Percentiles rank a stretch among this genome's conserved stretches.
Conservation (phyloP, 2,888 invertebrate genomes). For the Heliconius aoede region DNA sequence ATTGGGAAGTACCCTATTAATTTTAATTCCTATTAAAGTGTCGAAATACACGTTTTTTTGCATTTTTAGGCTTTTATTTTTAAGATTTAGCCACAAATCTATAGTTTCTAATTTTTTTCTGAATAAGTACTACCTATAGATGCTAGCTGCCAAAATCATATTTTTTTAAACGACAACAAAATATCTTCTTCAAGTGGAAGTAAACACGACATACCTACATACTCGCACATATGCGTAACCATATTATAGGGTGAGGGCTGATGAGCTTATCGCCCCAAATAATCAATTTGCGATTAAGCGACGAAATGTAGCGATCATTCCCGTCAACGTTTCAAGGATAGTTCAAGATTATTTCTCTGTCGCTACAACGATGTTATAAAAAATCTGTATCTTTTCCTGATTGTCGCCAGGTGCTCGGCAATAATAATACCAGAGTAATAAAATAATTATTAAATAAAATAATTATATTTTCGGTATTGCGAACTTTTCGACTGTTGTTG, state of each 20-base stretch:
- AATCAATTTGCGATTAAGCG: constrained; percentile 27
- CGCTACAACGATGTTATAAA: background rate
- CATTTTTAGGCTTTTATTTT: too few relatives aligned
- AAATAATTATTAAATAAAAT: background rate
- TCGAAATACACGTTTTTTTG: too few relatives aligned
- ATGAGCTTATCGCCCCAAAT: constrained; percentile 27
- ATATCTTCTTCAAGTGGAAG: background rate
- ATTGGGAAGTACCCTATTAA: too few relatives aligned
- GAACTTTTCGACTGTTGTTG: too few relatives aligned
- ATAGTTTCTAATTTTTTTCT: too few relatives aligned
- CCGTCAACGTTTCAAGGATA: constrained; percentile 9
- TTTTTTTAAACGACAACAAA: background rate
- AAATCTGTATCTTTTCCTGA: background rate
- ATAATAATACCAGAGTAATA: too few relatives aligned
- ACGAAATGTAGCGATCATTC: constrained; percentile 16
- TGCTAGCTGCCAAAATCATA: too few relatives aligned
- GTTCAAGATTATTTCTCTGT: background rate
- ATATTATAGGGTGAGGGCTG: constrained; percentile 19
- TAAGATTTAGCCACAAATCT: too few relatives aligned
- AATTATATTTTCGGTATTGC: too few relatives aligned
- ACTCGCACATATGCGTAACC: background rate
- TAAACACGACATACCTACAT: background rate
- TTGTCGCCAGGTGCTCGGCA: background rate
- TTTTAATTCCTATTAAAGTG: too few relatives aligned
- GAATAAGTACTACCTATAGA: too few relatives aligned